These are phyloP conservation scores for Brachyalestes nurse DNA, from an alignment of 2,797 vertebrate species.

Conservation along the genomic window DNA sequence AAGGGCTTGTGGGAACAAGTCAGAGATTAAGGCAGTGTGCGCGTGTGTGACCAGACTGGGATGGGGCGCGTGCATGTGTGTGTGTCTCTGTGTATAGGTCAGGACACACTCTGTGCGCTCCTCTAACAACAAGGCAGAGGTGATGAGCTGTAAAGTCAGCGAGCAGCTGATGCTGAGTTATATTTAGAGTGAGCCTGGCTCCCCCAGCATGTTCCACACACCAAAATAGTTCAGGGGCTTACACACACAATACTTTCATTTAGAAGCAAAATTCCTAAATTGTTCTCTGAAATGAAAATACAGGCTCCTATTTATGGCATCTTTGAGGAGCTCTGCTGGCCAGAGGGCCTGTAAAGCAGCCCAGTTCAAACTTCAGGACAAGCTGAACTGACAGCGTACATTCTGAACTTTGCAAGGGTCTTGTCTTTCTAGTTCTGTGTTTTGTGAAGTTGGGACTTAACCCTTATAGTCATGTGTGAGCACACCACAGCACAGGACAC, in stretches of 20 bases:
- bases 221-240: constrained; percentile 70
- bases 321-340: background rate
- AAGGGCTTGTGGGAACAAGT: background rate
- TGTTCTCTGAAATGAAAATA: constrained; percentile 35
- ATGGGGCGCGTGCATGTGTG: background rate
- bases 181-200: constrained; percentile 72
- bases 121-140: constrained; percentile 67
- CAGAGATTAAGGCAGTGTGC: constrained; percentile 9
- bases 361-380: background rate
- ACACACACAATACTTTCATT: constrained; percentile 61
- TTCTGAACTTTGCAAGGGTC: background rate
- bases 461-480: no score
- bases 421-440: constrained; percentile 3
- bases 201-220: constrained; percentile 64
- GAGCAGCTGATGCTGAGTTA: constrained; percentile 76
- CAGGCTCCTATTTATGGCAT: constrained; percentile 30
- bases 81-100: constrained; percentile 7
- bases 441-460: background rate
- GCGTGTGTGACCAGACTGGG: constrained; percentile 10
- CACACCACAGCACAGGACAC: no score
- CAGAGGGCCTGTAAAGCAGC: constrained; percentile 1
- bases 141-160: constrained; percentile 77
- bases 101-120: constrained; percentile 43
- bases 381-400: background rate
- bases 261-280: constrained; percentile 34